Base-by-base conservation (phyloP, 2,113 vertebrate species). In the Poeciliopsis prolifica region DNA sequence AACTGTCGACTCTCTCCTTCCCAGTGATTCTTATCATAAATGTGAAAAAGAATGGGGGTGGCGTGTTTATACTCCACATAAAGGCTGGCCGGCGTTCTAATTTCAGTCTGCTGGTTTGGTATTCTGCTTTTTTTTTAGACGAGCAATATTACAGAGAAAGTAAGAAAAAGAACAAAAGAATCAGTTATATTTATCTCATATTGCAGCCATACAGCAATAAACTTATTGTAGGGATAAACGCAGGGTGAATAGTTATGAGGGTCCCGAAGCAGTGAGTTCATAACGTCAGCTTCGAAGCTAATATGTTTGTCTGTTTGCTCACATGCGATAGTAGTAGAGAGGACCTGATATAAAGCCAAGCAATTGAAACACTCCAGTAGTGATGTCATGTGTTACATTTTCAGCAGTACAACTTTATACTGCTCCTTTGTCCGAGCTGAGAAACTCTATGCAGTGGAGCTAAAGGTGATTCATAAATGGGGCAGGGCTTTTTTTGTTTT, bases 11-110 rank as follows among this genome's bases (percentile, higher is more conserved):
- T 90, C 82, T 84, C 80, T 78, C 71, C 77, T 87, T 87, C 71
- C 65, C 72, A 68, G 30, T 83, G 91, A 92, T 92, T 83, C 83
- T 91, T 93, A 93, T 93, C 92, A 82, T 74, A 86, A 85, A 86
- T 78, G 86, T 84, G 84, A 86, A 77, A 77, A 68, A 80, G 75
- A 78, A 78, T 51, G 87, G 83, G 83, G 83, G 81, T 83, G 78
- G 86, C 87, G 72, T 86, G 87, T 91, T 91, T 87, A 89, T 89
- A 77, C 82, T 86, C 85, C 86, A 79, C 58, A 83, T 90, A 88
- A 88, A 88, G 80, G 78, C 75, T 70, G 44, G 66, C 74, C 83
- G 80, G 64, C 69, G 28, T 75, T 81, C 82, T 88, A 84, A 86
- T 89, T 81, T 77, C 26, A 83, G 87, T 42, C 10, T 40, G 51